phyloP scores from a whole-genome alignment of 2,113 vertebrate species.

The Lathamus discolor region DNA sequence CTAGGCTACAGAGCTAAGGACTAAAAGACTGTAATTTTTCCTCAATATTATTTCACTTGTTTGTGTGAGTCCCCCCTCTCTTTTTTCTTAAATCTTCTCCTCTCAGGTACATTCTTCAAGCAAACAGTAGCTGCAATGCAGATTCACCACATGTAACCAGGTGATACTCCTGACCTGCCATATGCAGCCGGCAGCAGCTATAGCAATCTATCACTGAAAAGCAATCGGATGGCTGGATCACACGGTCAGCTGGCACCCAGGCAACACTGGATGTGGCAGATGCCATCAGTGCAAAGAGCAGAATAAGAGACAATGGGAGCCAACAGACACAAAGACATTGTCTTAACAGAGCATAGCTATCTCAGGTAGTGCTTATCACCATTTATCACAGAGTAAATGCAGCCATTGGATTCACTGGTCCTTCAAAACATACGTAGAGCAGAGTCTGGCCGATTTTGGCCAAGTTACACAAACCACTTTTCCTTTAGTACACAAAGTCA shows the following conservation, averaged over 20 bases:
- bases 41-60: background rate
- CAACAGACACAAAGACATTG: background rate
- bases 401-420: background rate
- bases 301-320: background rate
- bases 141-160: background rate
- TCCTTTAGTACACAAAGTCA: background rate
- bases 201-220: background rate
- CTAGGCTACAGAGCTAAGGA: background rate
- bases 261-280: background rate
- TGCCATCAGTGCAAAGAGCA: slow-evolving; percentile 3
- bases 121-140: background rate
- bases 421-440: background rate
- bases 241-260: background rate
- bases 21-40: background rate
- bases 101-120: background rate
- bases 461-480: background rate
- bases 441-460: background rate
- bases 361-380: background rate
- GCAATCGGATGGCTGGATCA: background rate
- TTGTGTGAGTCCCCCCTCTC: rapidly evolving
- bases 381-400: background rate
- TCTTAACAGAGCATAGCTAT: background rate
- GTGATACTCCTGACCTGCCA: background rate
- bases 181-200: background rate
- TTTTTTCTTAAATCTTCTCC: background rate